Base-by-base conservation (phyloP, 2,888 invertebrate species). In the Drosophila buzzatii region DNA sequence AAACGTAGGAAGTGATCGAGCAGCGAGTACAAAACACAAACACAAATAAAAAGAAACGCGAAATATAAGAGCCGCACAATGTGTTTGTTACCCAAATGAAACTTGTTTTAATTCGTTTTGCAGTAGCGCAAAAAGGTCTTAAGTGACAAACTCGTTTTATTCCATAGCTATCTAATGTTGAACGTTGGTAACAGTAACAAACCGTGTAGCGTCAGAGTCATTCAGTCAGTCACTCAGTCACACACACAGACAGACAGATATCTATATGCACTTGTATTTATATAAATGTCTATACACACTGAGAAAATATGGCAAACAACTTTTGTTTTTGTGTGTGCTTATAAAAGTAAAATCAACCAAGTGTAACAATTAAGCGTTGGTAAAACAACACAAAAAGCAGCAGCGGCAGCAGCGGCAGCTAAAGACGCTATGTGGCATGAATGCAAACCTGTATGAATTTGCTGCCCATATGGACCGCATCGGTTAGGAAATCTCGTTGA, bases 301-400 rank as follows among this genome's bases (percentile, higher is more conserved):
- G 73, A 76, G 82, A 80, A 84, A 85, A 85, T 87, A 87, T 87
- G 82, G 85, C 85, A 71, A 85, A 85, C 88, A 82, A 77, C 85
- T 83, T 88, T 86, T 86, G 85, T 82, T 83, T 88, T 79, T 79
- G 44, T 81, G 74, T 86, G 71, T 86, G 83, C 76, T 76, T 85
- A 81, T 81, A 83, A 88, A 86, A 88, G 80, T 88, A 90, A 83
- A 90, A 71, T 85, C 91, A 90, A 83, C 91, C 84, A 89, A 85
- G 91, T 90, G 91, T 86, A 90, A 88, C 89, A 90, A 83, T 76
- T 83, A 83, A 82, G 89, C 85, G 79, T 84, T 84, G 79, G 87
- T 76, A 73, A 73, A 85, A 78, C 79, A 83, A 66, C 79, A 64
- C 44, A 41, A 53, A 27, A 4, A 27, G 23, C 45, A 45, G 20